Percentiles rank a stretch among this genome's conserved stretches.
These are phyloP conservation scores for Hydrophis major DNA, from an alignment of 2,797 vertebrate species.

Conservation along the genomic window DNA sequence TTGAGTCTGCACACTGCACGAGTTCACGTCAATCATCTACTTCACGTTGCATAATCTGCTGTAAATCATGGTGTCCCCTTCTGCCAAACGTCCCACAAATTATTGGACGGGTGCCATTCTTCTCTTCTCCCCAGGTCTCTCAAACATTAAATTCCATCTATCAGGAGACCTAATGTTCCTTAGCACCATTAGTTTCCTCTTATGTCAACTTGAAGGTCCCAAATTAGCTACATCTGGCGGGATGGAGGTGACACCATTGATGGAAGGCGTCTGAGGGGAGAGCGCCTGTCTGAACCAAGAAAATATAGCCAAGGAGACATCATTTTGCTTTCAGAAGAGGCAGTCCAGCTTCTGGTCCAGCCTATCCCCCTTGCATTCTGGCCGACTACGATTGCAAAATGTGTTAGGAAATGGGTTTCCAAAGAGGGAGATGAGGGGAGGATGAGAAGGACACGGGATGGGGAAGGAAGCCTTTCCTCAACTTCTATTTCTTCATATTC, in stretches of 20 bases:
- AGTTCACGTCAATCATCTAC: not conserved
- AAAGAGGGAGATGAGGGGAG: not conserved
- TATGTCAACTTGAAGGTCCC: not conserved
- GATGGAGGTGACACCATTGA: not conserved
- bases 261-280: not conserved
- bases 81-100: slow-evolving; percentile 15
- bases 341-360: not conserved
- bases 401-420: not conserved
- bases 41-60: not conserved
- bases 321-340: not conserved
- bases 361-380: not conserved
- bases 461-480: not conserved
- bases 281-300: not conserved
- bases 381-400: not conserved
- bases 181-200: not conserved
- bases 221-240: not conserved
- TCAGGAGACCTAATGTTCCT: not conserved
- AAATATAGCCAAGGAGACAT: not conserved
- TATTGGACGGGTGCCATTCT: slow-evolving; percentile 19
- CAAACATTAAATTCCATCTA: not conserved
- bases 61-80: slow-evolving; percentile 31
- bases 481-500: not conserved
- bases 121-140: not conserved
- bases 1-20: not conserved
- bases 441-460: not conserved